phyloP scores from a whole-genome alignment of 2,797 vertebrate species.

The Cryptoprocta ferox region DNA sequence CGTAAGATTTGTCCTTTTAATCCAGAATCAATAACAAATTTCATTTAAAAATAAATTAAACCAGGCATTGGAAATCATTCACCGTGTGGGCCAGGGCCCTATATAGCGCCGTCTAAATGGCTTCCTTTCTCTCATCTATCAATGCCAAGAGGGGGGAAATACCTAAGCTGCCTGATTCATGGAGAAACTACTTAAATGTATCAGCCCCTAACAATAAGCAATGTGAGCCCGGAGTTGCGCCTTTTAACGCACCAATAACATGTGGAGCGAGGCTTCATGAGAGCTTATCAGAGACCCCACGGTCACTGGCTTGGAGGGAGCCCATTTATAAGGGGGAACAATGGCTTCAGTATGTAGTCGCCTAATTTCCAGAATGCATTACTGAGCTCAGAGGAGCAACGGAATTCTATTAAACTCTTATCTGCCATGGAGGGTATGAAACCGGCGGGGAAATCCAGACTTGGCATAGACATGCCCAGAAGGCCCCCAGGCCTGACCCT shows the following conservation, averaged over 20 bases:
- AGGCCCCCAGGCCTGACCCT: constrained; percentile 48
- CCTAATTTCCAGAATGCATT: constrained; percentile 78
- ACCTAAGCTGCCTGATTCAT: constrained; percentile 78
- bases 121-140: constrained; percentile 83
- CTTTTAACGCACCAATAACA: constrained; percentile 67
- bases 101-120: constrained; percentile 78
- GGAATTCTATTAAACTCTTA: constrained; percentile 81
- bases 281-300: constrained; percentile 75
- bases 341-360: constrained; percentile 60
- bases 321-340: constrained; percentile 72
- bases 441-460: constrained; percentile 38
- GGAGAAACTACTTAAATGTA: constrained; percentile 81
- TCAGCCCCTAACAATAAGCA: constrained; percentile 74
- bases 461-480: constrained; percentile 4
- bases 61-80: constrained; percentile 84
- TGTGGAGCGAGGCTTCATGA: constrained; percentile 47
- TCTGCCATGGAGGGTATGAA: constrained; percentile 74
- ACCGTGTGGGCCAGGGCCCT: constrained; percentile 73
- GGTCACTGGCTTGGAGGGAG: constrained; percentile 65
- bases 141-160: constrained; percentile 77
- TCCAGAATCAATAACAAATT: constrained; percentile 86
- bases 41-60: constrained; percentile 87
- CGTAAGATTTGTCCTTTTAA: constrained; percentile 85
- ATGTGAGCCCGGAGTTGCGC: constrained; percentile 37
- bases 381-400: constrained; percentile 75